These are phyloP conservation scores for Hyperoplus lanceolatus DNA, from an alignment of 2,797 vertebrate genomes.

Conservation along the genomic window DNA sequence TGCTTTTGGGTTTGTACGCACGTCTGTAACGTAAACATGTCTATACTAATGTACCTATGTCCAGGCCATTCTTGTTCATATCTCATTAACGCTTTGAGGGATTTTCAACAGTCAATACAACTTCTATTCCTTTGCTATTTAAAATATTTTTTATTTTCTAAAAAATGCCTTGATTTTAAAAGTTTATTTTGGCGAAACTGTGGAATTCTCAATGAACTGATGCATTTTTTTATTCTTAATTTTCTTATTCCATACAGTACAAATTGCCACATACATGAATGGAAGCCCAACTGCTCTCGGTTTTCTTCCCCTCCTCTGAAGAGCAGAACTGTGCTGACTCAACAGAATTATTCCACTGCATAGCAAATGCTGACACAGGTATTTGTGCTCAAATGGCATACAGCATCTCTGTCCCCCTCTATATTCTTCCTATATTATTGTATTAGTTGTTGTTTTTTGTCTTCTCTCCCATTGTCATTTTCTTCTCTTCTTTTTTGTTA, in stretches of 20 bases:
- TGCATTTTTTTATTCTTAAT: neutral
- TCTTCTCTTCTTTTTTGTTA: neutral
- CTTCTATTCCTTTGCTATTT: neutral
- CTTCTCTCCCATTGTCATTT: neutral
- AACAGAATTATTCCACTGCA: conserved; percentile 59
- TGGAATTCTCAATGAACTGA: neutral
- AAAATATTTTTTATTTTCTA: neutral
- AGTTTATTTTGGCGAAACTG: neutral
- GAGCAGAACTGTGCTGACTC: conserved; percentile 72
- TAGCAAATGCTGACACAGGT: conserved; percentile 70
- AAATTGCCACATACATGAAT: conserved; percentile 18
- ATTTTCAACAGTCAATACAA: neutral
- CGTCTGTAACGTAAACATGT: too few relatives aligned
- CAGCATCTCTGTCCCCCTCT: conserved; percentile 32
- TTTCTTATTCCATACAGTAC: neutral
- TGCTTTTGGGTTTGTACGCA: too few relatives aligned
- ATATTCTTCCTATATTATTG: neutral
- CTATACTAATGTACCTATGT: too few relatives aligned
- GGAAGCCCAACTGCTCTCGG: conserved; percentile 21
- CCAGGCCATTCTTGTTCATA: too few relatives aligned
- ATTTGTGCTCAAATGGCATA: conserved; percentile 66
- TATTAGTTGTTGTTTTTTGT: neutral
- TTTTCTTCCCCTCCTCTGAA: conserved; percentile 53
- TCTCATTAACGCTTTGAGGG: too few relatives aligned
- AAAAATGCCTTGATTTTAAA: conserved; percentile 3